These are phyloP conservation scores for Labroides dimidiatus DNA, from an alignment of 2,797 vertebrate genomes.

Conservation along the genomic window DNA sequence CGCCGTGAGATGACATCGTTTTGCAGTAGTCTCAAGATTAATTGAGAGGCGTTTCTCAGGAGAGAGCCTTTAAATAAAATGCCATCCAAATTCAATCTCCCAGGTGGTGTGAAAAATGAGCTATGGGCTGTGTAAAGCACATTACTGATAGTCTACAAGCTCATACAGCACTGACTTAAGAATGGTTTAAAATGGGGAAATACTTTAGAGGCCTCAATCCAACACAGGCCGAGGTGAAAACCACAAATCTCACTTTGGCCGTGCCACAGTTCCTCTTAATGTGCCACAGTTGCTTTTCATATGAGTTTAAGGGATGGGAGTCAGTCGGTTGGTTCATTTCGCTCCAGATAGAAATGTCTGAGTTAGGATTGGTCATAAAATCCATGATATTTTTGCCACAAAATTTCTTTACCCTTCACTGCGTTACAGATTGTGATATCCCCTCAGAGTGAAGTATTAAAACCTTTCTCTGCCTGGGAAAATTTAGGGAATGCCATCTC, in stretches of 20 bases:
- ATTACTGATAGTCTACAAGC: slow-evolving; percentile 1
- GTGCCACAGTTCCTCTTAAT: not conserved
- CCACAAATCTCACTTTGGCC: not conserved
- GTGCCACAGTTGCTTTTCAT: not conserved
- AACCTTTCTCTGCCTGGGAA: not conserved
- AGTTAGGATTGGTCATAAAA: not conserved
- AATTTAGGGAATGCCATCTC: not conserved
- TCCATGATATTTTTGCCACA: not conserved
- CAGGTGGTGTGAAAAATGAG: slow-evolving; percentile 34
- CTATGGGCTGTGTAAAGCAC: not conserved
- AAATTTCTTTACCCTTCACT: not conserved
- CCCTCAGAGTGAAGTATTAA: too few relatives aligned
- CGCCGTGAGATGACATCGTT: slow-evolving; percentile 24
- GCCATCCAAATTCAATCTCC: slow-evolving; percentile 37
- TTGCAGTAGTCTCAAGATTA: slow-evolving; percentile 43
- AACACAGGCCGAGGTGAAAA: not conserved
- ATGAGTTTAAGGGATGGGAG: too few relatives aligned
- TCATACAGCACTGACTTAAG: slow-evolving; percentile 1
- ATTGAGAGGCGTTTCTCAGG: slow-evolving; percentile 49
- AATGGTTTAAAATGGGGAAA: not conserved
- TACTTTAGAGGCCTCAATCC: slow-evolving; percentile 8
- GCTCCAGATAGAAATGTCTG: not conserved
- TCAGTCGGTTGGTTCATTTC: not conserved
- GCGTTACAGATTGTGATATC: not conserved
- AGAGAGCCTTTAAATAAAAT: slow-evolving; percentile 53